Base-by-base conservation (phyloP, 2,113 vertebrate species). In the Chionodraco myersi region DNA sequence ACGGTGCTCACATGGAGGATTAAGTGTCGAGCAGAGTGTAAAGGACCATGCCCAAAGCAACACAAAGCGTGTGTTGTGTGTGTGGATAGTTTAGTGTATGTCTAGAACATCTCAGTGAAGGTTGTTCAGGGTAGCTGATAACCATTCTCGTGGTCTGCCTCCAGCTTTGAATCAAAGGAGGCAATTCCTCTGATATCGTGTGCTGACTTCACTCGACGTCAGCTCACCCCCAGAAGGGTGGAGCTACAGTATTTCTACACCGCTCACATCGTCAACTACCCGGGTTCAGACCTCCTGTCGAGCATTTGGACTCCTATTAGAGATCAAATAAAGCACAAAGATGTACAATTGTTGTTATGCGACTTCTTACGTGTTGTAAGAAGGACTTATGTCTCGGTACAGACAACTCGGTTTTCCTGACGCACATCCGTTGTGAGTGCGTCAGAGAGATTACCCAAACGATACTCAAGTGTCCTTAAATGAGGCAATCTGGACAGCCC, bases 371-470 rank as follows among this genome's bases (percentile, higher is more conserved):
- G 4, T 9, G 0, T 10, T 21, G n/a, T 13, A 52, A 49, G n/a
- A 36, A 36, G 57, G 74, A 26, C 0, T 48, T 74, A 80, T 80
- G 69, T 81, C 68, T 64, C 47, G 4, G 34, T 23, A 11, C 52
- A 56, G 56, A 57, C 64, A 61, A 3, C 36, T 71, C 61, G 13
- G 45, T 75, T 77, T 74, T 58, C 16, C 23, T 53, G 48, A 84
- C 41, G 84, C 83, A 21, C 75, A 79, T 78, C 41, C 75, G 47
- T 62, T 78, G 66, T 61, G 71, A 83, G 56, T 5, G 58, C 9
- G 41, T 88, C 74, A 47, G 58, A 80, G 65, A 85, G 72, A 92
- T 89, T 82, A 88, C 62, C 77, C 81, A 82, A 93, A 88, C 13
- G 69, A 90, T 76, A 60, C 82, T 85, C 79, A 48, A 86, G 80